Conservation (phyloP, 2,113 vertebrate species). For the Callionymus lyra region DNA sequence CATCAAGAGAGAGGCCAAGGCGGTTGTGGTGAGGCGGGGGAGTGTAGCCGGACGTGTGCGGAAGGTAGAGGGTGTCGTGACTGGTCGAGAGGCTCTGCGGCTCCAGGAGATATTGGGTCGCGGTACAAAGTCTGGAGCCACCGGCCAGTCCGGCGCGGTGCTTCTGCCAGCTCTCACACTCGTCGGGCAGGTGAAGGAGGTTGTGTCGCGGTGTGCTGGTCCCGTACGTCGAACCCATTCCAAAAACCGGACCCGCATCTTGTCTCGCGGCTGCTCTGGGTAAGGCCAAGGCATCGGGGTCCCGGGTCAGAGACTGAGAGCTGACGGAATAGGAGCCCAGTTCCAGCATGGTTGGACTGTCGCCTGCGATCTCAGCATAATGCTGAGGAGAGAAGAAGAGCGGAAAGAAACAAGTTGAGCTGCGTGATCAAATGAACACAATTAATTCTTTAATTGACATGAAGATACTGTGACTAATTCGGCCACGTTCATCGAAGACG, state of each 20-base stretch:
- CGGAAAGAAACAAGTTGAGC: neutral
- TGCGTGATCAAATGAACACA: neutral
- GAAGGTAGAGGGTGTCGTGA: slow-evolving; percentile 68
- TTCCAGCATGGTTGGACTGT: slow-evolving; percentile 75
- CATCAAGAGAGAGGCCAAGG: slow-evolving; percentile 60
- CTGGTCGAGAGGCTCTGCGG: slow-evolving; percentile 67
- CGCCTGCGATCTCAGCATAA: slow-evolving; percentile 70
- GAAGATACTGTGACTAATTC: neutral
- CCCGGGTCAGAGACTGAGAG: slow-evolving; percentile 65
- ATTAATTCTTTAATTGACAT: neutral
- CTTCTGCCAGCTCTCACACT: slow-evolving; percentile 79
- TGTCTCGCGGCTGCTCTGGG: slow-evolving; percentile 17
- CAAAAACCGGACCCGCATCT: slow-evolving; percentile 43
- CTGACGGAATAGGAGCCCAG: slow-evolving; percentile 71
- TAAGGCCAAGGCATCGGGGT: slow-evolving; percentile 50
- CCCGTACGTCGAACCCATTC: slow-evolving; percentile 27
- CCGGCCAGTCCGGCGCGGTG: slow-evolving; percentile 65
- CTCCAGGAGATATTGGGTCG: slow-evolving; percentile 67
- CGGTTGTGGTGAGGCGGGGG: slow-evolving; percentile 37
- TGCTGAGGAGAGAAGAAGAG: slow-evolving; percentile 58
- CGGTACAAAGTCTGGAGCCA: slow-evolving; percentile 45
- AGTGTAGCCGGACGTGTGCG: slow-evolving; percentile 37
- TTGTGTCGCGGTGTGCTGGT: slow-evolving; percentile 50
- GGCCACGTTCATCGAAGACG: too few relatives aligned
- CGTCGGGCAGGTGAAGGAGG: slow-evolving; percentile 59